Percentiles rank a stretch among this genome's conserved stretches.
Conservation (phyloP, 2,113 vertebrate species). For the Struthidea cinerea region DNA sequence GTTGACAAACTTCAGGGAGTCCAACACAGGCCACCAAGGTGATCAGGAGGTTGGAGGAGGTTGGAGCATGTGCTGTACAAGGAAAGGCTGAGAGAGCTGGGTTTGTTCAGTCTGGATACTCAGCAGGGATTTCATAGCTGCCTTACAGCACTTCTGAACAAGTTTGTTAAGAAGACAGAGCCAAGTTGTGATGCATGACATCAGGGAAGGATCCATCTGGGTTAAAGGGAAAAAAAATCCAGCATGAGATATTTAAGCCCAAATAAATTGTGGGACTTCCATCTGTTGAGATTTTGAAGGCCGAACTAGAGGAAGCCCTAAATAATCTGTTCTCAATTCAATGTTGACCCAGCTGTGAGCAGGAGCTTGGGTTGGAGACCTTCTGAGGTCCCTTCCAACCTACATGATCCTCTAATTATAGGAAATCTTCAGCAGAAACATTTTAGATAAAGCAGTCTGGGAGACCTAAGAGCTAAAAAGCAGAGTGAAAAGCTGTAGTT, state of each 20-base stretch:
- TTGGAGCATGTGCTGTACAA: background rate
- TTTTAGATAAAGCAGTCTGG: background rate
- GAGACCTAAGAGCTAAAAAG: background rate
- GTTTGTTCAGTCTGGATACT: background rate
- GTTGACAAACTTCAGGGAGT: slow-evolving; percentile 27
- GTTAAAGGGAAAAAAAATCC: background rate
- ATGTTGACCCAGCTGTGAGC: background rate
- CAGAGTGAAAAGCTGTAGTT: background rate
- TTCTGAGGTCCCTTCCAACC: background rate
- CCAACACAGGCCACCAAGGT: background rate
- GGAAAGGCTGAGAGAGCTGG: background rate
- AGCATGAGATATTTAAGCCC: background rate
- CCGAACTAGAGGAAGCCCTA: background rate
- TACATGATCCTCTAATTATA: background rate
- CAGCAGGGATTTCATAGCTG: background rate
- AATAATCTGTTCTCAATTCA: background rate
- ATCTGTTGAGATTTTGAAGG: background rate
- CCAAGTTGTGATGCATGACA: background rate
- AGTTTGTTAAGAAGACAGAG: background rate
- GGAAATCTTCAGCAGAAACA: background rate
- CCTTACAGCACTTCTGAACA: background rate
- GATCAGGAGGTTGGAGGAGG: background rate
- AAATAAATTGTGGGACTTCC: background rate
- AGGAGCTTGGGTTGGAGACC: background rate
- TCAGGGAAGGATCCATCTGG: background rate